Evolutionary conservation across 2,888 invertebrate species (phyloP).

Genomic region (Drosophila kambysellisi): DNA sequence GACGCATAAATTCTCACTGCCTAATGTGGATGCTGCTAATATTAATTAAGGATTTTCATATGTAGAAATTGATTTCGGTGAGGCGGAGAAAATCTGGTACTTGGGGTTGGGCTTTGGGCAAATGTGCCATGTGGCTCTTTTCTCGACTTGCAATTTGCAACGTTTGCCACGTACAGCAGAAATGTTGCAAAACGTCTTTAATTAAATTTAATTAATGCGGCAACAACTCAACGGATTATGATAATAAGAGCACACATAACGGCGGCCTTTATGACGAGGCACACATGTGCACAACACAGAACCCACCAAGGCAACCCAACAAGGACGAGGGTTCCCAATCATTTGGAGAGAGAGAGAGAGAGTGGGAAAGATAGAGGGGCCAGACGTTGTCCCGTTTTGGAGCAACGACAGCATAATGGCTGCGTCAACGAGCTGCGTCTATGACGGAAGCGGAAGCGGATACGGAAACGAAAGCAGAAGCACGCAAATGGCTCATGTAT

Average conservation of each 20-base stretch:
- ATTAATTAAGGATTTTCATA: conserved; percentile 68
- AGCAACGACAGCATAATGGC: conserved; percentile 75
- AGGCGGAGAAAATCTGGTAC: not conserved
- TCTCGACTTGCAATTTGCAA: conserved; percentile 59
- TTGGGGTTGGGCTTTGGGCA: not conserved
- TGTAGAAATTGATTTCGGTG: conserved; percentile 65
- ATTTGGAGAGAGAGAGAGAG: conserved; percentile 4
- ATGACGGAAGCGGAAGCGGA: conserved; percentile 63
- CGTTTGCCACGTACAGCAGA: conserved; percentile 70
- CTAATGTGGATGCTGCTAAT: conserved; percentile 54
- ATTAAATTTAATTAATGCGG: conserved; percentile 84
- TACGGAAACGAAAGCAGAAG: conserved; percentile 65
- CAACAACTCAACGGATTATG: conserved; percentile 81
- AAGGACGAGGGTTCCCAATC: conserved; percentile 23
- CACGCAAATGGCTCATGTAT: conserved; percentile 81
- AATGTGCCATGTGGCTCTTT: conserved; percentile 10
- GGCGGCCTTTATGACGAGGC: conserved; percentile 72
- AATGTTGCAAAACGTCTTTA: conserved; percentile 80
- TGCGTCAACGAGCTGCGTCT: conserved; percentile 76
- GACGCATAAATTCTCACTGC: conserved; percentile 49
- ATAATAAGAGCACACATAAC: conserved; percentile 79
- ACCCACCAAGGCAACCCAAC: conserved; percentile 5
- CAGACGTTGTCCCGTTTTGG: conserved; percentile 59
- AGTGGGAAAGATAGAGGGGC: conserved; percentile 11
- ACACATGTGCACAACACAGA: conserved; percentile 65